phyloP scores from a whole-genome alignment of 2,888 invertebrate species.

The Steinernema scapterisci region DNA sequence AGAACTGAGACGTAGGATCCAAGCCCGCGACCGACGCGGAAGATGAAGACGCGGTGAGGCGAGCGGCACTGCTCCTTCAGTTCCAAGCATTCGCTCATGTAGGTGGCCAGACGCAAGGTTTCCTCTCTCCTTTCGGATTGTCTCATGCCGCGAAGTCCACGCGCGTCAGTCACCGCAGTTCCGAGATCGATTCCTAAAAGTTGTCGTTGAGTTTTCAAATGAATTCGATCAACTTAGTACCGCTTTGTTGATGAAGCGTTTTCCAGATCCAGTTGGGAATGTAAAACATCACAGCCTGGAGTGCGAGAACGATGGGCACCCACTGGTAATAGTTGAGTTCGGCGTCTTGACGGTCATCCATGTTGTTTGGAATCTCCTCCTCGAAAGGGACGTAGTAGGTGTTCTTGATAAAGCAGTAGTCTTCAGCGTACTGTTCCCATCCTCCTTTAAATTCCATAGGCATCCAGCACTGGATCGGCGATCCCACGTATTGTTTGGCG shows the following conservation, averaged over 20 bases:
- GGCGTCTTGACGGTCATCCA: constrained; percentile 55
- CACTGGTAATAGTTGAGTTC: constrained; percentile 67
- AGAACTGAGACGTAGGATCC: constrained; percentile 58
- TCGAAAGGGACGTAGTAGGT: constrained; percentile 65
- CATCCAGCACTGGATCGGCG: constrained; percentile 52
- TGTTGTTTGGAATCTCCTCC: constrained; percentile 61
- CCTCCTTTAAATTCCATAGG: constrained; percentile 49
- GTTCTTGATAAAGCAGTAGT: constrained; percentile 67
- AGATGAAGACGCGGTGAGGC: constrained; percentile 40
- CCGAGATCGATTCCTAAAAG: constrained; percentile 55
- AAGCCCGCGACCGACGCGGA: constrained; percentile 51
- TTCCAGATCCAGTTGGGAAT: constrained; percentile 65
- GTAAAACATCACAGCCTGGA: constrained; percentile 67
- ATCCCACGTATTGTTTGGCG: constrained; percentile 64
- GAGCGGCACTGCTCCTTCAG: constrained; percentile 45
- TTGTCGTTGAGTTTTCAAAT: not conserved
- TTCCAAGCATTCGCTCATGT: constrained; percentile 60
- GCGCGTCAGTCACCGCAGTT: constrained; percentile 59
- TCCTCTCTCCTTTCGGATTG: constrained; percentile 45
- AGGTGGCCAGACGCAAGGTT: constrained; percentile 52
- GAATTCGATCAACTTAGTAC: constrained; percentile 43
- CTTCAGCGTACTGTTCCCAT: constrained; percentile 67
- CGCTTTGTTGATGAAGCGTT: constrained; percentile 62
- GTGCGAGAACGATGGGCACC: constrained; percentile 63
- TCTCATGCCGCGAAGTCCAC: constrained; percentile 45